Base-by-base conservation (phyloP, 2,888 invertebrate genomes). In the Halictus ligatus region DNA sequence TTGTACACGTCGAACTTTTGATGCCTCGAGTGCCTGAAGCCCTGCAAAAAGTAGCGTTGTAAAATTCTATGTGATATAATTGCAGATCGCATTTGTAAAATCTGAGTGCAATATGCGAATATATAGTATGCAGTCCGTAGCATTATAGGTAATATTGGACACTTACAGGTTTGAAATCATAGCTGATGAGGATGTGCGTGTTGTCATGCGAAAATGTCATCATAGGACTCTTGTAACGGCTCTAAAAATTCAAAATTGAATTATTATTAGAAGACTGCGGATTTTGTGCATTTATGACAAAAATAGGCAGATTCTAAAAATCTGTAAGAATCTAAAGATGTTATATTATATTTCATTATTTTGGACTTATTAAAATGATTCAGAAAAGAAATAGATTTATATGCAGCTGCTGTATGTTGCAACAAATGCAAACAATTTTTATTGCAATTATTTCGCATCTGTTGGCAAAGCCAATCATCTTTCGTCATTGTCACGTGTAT, bases 11-110 rank as follows among this genome's bases (percentile, higher is more conserved):
- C 96, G 93, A 96, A 97, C 91, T 96, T 96, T 1, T 97, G 97
- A 25, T 96, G 95, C 21, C 95, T 95, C 2, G 98, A 97, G 93
- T 97, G 96, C 64, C 97, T 95, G 93, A 97, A 98, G 40, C 96
- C 95, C 97, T 97, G 95, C 86, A 43, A 95, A 29, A 40, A 86
- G 93, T 89, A 79, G 91, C 92, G 87, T 94, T n/a, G n/a, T 15
- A 15, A 7, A 15, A 7, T 64, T 25, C 12, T 6, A 6, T 10
- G 25, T 25, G 12, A 25, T 25, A 25, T 25, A 60, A 60, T 60
- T 13, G 25, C 13, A 25, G 5, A 10, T 54, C 21, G 54, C 10
- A 8, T 8, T 50, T 6, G 6, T 18, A 50, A 18, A 50, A 50
- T 50, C 6, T 18, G 48, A 18, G 18, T 50, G 43, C 43, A 43